phyloP scores from a whole-genome alignment of 2,888 invertebrate species.

The Phasia obesa region DNA sequence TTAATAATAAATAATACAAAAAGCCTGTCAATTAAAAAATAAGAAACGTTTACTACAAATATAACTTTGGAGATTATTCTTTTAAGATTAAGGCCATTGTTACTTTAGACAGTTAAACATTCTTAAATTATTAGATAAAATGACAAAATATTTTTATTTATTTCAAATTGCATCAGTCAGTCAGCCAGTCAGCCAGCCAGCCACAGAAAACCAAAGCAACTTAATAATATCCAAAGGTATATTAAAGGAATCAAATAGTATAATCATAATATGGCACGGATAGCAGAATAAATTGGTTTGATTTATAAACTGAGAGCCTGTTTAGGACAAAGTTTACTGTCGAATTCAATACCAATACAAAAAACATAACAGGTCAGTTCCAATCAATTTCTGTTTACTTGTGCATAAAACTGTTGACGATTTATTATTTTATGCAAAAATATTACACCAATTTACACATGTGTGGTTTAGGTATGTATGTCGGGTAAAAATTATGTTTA shows the following conservation, averaged over 20 bases:
- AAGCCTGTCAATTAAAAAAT: slow-evolving; percentile 30
- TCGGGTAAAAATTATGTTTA: too few relatives aligned
- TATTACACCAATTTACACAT: too few relatives aligned
- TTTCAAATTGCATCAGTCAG: neutral
- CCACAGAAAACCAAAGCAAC: slow-evolving; percentile 23
- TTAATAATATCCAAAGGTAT: neutral
- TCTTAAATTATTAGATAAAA: slow-evolving; percentile 40
- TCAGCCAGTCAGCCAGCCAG: neutral
- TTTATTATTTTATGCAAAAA: too few relatives aligned
- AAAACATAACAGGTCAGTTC: too few relatives aligned
- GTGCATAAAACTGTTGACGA: too few relatives aligned
- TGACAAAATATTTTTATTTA: neutral
- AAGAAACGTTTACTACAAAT: slow-evolving; percentile 17
- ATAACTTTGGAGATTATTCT: slow-evolving; percentile 41
- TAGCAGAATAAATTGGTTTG: neutral
- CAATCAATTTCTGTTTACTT: too few relatives aligned
- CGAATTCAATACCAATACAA: too few relatives aligned
- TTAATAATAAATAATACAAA: slow-evolving; percentile 34
- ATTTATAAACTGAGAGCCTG: neutral
- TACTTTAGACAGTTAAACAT: slow-evolving; percentile 47
- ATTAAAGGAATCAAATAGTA: too few relatives aligned
- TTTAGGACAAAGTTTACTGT: too few relatives aligned
- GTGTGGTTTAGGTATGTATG: too few relatives aligned
- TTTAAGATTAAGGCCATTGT: slow-evolving; percentile 33
- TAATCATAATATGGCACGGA: slow-evolving; percentile 10